Evolutionary conservation across 2,113 vertebrate genomes (phyloP).

Genomic region (Larimichthys polyactis): DNA sequence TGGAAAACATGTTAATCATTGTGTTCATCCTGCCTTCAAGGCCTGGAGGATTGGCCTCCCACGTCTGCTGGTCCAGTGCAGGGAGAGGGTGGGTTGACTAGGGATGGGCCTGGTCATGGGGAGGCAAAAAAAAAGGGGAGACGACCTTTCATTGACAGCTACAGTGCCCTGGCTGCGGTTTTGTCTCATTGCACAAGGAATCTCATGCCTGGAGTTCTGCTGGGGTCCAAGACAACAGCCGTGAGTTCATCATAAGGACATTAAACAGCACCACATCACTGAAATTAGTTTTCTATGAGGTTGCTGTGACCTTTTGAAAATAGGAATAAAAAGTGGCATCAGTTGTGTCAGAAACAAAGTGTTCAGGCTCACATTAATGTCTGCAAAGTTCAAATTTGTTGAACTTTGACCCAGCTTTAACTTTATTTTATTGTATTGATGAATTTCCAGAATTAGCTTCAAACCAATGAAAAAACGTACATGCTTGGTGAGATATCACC

Average conservation of each 20-base stretch:
- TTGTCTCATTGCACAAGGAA: constrained; percentile 30
- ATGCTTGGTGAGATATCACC: background rate
- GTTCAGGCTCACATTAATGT: background rate
- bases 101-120: constrained; percentile 36
- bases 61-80: constrained; percentile 54
- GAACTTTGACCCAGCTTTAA: background rate
- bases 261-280: constrained; percentile 31
- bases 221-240: constrained; percentile 36
- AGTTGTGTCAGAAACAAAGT: background rate
- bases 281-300: constrained; percentile 19
- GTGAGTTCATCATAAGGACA: constrained; percentile 42
- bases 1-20: constrained; percentile 77
- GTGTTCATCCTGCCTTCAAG: constrained; percentile 70
- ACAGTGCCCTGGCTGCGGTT: constrained; percentile 13
- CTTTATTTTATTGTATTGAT: background rate
- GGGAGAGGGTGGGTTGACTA: constrained; percentile 56
- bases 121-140: background rate
- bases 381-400: background rate
- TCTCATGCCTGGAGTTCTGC: constrained; percentile 25
- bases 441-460: background rate
- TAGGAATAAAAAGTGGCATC: background rate
- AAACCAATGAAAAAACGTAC: background rate
- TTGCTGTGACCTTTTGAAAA: background rate
- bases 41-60: constrained; percentile 70
- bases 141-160: constrained; percentile 14